Conservation (phyloP, 2,888 invertebrate species). For the Pycnomerus fuliginosus region DNA sequence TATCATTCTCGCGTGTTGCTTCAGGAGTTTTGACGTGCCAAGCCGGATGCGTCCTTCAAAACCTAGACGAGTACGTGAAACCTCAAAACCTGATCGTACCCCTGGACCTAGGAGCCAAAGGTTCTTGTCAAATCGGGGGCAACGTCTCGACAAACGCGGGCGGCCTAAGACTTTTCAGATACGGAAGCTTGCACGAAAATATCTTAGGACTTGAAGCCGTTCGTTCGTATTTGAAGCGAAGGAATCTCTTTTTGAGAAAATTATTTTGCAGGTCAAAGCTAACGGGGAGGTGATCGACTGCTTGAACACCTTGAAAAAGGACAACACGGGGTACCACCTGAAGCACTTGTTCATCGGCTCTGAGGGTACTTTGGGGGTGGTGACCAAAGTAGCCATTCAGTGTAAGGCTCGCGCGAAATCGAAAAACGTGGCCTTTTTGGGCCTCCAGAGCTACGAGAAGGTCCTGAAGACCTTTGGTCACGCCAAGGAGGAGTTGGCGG, state of each 20-base stretch:
- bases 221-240: too few species aligned
- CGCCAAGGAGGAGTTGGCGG: constrained; percentile 75
- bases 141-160: constrained; percentile 96
- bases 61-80: constrained; percentile 71
- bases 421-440: constrained; percentile 81
- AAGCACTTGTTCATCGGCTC: constrained; percentile 96
- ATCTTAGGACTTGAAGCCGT: constrained; percentile 91
- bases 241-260: neutral
- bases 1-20: constrained; percentile 24
- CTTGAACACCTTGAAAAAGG: constrained; percentile 84
- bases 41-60: constrained; percentile 88
- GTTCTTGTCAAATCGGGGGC: constrained; percentile 92
- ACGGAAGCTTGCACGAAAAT: constrained; percentile 91
- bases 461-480: constrained; percentile 73
- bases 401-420: constrained; percentile 81
- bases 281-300: constrained; percentile 83
- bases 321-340: constrained; percentile 96
- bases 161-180: constrained; percentile 84
- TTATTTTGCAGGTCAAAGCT: constrained; percentile 67
- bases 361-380: constrained; percentile 92
- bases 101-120: constrained; percentile 93
- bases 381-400: constrained; percentile 88
- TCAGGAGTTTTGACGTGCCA: constrained; percentile 78
- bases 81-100: constrained; percentile 85
- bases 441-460: constrained; percentile 73